These are phyloP conservation scores for Atrichornis clamosus DNA, from an alignment of 2,113 vertebrate genomes.

Conservation along the genomic window DNA sequence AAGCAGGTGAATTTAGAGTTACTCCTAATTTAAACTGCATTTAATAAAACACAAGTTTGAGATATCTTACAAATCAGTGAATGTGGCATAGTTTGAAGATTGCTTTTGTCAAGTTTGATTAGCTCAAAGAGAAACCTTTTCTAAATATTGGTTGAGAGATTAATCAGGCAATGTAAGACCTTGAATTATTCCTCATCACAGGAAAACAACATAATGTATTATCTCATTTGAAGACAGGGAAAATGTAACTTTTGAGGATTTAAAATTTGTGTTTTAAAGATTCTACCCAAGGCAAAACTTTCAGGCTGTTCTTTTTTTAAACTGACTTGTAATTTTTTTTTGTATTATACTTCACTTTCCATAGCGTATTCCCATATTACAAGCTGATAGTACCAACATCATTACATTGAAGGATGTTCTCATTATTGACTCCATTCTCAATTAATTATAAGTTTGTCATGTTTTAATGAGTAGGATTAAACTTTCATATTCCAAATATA, in stretches of 20 bases:
- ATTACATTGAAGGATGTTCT: slow-evolving; percentile 50
- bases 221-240: not conserved
- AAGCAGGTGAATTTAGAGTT: slow-evolving; percentile 33
- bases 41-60: slow-evolving; percentile 57
- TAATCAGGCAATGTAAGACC: slow-evolving; percentile 55
- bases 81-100: slow-evolving; percentile 56
- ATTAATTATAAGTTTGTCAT: slow-evolving; percentile 49
- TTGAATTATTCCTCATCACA: slow-evolving; percentile 47
- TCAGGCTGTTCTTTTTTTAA: not conserved
- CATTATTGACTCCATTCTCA: slow-evolving; percentile 46
- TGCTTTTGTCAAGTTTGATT: slow-evolving; percentile 68
- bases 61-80: slow-evolving; percentile 43
- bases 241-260: not conserved
- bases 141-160: slow-evolving; percentile 65
- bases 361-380: not conserved
- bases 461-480: slow-evolving; percentile 56
- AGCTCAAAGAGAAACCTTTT: slow-evolving; percentile 58
- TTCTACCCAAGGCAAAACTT: not conserved
- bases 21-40: slow-evolving; percentile 53
- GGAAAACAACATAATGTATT: slow-evolving; percentile 31
- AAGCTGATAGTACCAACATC: slow-evolving; percentile 25
- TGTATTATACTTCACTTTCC: not conserved
- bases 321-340: not conserved
- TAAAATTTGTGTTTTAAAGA: not conserved
- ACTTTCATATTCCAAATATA: slow-evolving; percentile 41